Conservation (phyloP, 2,113 vertebrate genomes). For the Mesitornis unicolor region DNA sequence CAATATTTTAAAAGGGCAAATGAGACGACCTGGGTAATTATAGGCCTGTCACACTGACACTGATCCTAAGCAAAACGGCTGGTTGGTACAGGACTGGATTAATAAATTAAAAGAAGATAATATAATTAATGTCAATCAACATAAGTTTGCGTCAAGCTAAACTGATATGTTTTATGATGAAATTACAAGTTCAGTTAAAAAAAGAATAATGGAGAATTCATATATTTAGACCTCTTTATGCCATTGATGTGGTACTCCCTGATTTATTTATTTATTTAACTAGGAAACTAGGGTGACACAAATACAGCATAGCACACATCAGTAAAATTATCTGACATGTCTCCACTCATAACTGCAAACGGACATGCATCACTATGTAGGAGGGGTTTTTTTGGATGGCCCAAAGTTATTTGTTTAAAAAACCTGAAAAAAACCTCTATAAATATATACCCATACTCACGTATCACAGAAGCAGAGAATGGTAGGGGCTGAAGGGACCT, state of each 20-base stretch:
- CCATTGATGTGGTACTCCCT: background rate
- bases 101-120: background rate
- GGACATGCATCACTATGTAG: background rate
- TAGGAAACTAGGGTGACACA: background rate
- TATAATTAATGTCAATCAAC: background rate
- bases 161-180: background rate
- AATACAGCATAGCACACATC: background rate
- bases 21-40: background rate
- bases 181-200: background rate
- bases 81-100: background rate
- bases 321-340: background rate
- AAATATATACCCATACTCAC: background rate
- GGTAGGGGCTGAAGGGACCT: no score
- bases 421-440: background rate
- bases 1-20: background rate
- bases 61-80: slow-evolving; percentile 2
- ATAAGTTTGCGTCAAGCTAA: background rate
- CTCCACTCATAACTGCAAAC: background rate
- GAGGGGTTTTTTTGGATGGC: rapidly evolving
- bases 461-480: no score
- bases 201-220: background rate
- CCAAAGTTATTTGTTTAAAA: background rate
- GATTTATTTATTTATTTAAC: background rate
- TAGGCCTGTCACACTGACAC: background rate
- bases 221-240: background rate